Evolutionary conservation across 1,140 invertebrate genomes (phyloP), one percentile per base, ranked within the genome.

Genomic region (Drosophila suzukii): DNA sequence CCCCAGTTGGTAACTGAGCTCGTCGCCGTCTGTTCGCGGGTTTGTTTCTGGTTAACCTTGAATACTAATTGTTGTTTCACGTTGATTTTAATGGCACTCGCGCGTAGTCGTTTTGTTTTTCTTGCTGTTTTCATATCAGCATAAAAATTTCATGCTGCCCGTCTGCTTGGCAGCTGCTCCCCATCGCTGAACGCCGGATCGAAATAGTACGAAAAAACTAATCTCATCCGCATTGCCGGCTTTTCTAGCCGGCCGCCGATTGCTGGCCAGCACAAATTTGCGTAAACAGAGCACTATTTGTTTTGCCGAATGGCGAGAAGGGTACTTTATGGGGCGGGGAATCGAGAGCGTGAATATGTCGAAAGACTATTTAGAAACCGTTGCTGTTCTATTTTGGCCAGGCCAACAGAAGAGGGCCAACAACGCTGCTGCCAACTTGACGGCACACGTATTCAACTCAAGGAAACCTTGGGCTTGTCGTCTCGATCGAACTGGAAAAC

Each of bases 161-260:
- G 55, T 43, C 50, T 39, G 32, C 32, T 44, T 46, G 17, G 17
- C 39, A 41, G 59, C 51, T 43, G 68, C 17, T 47, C 27, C 2
- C 12, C 43, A 36, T 11, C 67, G 67, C 84, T 89, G 84, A 49
- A 78, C 84, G 77, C 84, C 84, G 81, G 84, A 81, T 89, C 81
- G 79, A 85, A 89, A 89, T 89, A 89, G 84, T 89, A 89, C 84
- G 85, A 89, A 89, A 89, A 89, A 89, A 89, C 84, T 89, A 89
- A 89, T 90, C 84, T 85, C 84, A 83, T 80, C 75, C 84, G 65
- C 51, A 51, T 38, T 56, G 84, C 71, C 75, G 82, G 75, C 32
- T 66, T 36, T 43, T 83, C 82, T 86, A 86, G 83, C 83, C 84
- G 84, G 79, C 24, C 62, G 50, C 53, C 54, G 44, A 32, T 38